Evolutionary conservation across 2,888 invertebrate species (phyloP).

Genomic region (Oxystoma pomonae): DNA sequence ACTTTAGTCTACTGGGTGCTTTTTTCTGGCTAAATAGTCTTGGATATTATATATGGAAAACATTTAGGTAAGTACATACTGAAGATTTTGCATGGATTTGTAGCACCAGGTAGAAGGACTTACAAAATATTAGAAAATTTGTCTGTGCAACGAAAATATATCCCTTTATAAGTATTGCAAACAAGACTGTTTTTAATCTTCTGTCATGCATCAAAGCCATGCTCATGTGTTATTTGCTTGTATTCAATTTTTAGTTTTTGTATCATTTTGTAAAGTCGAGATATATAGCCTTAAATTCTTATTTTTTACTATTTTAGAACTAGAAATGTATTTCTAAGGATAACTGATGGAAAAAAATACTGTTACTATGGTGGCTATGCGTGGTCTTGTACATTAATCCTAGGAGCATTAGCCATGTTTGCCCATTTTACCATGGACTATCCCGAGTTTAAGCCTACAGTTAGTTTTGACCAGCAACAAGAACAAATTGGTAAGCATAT

Average conservation of each 20-base stretch:
- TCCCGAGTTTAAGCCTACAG: conserved; percentile 49
- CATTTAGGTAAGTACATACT: conserved; percentile 72
- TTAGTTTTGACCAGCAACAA: conserved; percentile 56
- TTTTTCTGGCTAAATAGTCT: conserved; percentile 85
- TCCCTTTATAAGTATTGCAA: too few relatives aligned
- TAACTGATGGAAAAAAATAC: conserved; percentile 82
- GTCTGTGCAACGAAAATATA: too few relatives aligned
- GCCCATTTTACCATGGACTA: conserved; percentile 78
- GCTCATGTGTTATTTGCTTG: too few relatives aligned
- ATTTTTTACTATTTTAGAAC: conserved; percentile 54
- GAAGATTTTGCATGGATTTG: too few relatives aligned
- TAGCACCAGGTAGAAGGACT: too few relatives aligned
- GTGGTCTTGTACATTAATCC: conserved; percentile 68
- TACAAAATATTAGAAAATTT: too few relatives aligned
- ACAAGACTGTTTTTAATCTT: too few relatives aligned
- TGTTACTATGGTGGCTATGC: conserved; percentile 82
- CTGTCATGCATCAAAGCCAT: too few relatives aligned
- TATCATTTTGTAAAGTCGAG: too few relatives aligned
- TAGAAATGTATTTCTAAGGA: conserved; percentile 76
- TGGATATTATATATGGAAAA: conserved; percentile 86
- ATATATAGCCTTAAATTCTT: conserved; percentile 9
- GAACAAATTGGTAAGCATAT: conserved; percentile 63
- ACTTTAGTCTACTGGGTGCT: conserved; percentile 71
- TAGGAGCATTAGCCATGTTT: conserved; percentile 72
- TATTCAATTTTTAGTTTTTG: too few relatives aligned